Conservation (phyloP, 92 coral and sea anemone genomes). For the Hydrozoanthus gracilis region DNA sequence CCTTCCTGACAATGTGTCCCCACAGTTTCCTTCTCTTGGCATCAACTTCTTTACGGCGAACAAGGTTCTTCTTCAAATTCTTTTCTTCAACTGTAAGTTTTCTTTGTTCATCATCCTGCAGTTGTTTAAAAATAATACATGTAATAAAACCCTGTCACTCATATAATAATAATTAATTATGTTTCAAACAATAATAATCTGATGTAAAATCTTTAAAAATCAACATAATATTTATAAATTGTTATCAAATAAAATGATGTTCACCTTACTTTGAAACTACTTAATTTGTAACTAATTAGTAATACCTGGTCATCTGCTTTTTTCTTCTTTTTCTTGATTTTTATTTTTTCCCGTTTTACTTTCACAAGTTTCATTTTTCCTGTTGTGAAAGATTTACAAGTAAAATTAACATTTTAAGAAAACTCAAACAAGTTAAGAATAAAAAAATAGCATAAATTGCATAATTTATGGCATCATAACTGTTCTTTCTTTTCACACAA, state of each 20-base stretch:
- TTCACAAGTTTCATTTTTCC: conserved; percentile 33
- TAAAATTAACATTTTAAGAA: no score
- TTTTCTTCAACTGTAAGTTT: conserved; percentile 79
- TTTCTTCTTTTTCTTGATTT: conserved; percentile 74
- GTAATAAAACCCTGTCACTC: no score
- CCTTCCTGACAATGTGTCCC: conserved; percentile 92
- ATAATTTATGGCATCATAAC: no score
- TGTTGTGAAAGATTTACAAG: background rate
- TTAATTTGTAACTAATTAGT: background rate
- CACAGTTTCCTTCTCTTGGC: conserved; percentile 92
- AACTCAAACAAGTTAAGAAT: no score
- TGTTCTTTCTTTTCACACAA: no score
- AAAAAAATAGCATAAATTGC: no score
- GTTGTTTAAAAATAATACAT: background rate
- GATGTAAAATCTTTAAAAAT: no score
- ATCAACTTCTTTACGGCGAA: conserved; percentile 90
- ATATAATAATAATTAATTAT: no score
- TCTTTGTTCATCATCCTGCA: conserved; percentile 80
- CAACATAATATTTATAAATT: no score
- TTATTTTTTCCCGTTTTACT: conserved; percentile 69
- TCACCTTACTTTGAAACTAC: no score
- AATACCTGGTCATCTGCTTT: conserved; percentile 79
- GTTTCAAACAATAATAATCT: no score
- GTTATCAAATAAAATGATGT: no score
- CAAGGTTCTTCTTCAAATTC: conserved; percentile 75